Evolutionary conservation across 2,113 vertebrate genomes (phyloP).

Genomic region (Harpagus bidentatus): DNA sequence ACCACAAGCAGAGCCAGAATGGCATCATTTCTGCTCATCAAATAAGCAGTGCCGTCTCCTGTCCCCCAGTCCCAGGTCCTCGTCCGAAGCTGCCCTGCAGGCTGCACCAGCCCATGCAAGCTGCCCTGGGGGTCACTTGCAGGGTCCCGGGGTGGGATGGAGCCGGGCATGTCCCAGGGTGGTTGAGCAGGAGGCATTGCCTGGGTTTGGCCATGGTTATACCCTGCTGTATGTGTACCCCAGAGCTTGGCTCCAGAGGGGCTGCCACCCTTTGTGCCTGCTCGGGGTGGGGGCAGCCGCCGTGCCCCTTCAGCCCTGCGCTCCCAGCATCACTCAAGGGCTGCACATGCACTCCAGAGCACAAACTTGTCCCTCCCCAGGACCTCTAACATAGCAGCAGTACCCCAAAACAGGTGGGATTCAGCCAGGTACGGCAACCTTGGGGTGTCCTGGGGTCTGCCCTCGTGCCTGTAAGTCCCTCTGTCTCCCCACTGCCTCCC

Average conservation of each 20-base stretch:
- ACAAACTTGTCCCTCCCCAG: neutral
- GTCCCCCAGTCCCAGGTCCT: no score
- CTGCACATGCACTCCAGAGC: neutral
- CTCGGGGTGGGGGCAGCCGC: fast-evolving
- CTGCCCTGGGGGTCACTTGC: neutral
- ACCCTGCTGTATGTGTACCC: neutral
- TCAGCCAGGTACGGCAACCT: no score
- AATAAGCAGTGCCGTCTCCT: neutral
- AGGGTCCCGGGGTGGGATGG: neutral
- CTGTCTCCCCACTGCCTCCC: neutral
- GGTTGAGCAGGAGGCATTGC: neutral
- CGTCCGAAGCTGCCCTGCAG: neutral
- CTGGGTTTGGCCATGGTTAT: neutral
- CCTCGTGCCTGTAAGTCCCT: neutral
- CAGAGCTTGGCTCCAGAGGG: neutral
- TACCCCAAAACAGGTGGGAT: neutral
- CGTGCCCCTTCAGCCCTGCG: neutral
- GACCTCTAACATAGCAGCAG: neutral
- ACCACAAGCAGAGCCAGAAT: fast-evolving
- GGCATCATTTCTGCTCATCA: neutral
- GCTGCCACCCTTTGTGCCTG: neutral
- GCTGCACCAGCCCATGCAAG: fast-evolving
- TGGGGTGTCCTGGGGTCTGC: neutral
- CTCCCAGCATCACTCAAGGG: neutral
- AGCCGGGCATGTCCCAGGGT: fast-evolving